Evolutionary conservation across 2,888 invertebrate genomes (phyloP), one percentile per base, ranked within the genome.

Genomic region (Drosophila kuntzei): DNA sequence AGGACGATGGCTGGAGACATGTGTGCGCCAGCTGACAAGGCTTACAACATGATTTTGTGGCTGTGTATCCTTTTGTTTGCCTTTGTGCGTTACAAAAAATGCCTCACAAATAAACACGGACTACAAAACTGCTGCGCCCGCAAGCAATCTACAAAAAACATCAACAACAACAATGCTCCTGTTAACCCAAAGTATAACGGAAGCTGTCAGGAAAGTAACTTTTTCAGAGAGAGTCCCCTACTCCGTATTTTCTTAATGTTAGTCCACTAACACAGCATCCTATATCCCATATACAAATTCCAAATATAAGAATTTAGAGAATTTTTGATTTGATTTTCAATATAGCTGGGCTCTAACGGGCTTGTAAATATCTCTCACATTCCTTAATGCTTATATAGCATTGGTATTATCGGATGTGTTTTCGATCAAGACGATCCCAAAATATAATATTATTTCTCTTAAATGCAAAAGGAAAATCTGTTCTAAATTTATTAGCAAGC

Each of bases 1-100:
- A 82, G 87, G 76, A 80, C 71, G 69, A 61, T 62, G 46, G 71
- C 71, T 62, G 46, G 53, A 58, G 64, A 73, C 71, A 70, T 72
- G 62, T 65, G 66, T 76, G 68, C 50, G 55, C 61, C 68, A 68
- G 55, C 76, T 80, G 84, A 82, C 84, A 83, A 69, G 76, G 76
- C 76, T 88, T 89, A 78, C 78, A 85, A 84, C 82, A 85, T 79
- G 76, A 79, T 84, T 79, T 76, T 79, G 79, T 72, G 85, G 85
- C 77, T 68, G 58, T 76, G 70, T 71, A 73, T 62, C 64, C 70
- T 73, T 83, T 71, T 71, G 65, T 82, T 68, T 67, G 59, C 60
- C 49, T 70, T 60, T 79, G 79, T 73, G 67, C 60, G 64, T 66
- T 49, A 44, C 53, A 55, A 57, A 57, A 73, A 68, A 68, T 62